phyloP scores from a whole-genome alignment of 2,113 vertebrate genomes.

The Arizona elegans region DNA sequence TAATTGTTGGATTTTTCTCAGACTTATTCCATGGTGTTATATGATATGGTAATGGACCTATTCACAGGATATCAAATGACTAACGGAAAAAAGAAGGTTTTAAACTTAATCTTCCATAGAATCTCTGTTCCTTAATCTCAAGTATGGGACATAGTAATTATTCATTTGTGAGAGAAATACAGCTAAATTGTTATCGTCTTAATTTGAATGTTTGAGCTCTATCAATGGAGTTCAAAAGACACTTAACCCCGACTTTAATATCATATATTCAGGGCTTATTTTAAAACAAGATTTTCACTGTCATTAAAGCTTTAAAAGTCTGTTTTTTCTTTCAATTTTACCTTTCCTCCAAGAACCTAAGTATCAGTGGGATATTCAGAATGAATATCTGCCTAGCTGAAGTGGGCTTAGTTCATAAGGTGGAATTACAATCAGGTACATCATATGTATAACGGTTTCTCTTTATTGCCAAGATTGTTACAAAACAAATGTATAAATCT shows the following conservation, averaged over 20 bases:
- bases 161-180: not conserved
- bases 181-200: not conserved
- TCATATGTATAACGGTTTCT: not conserved
- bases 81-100: not conserved
- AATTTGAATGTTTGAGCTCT: not conserved
- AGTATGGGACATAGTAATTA: not conserved
- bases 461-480: constrained; percentile 6
- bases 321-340: not conserved
- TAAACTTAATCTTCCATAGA: not conserved
- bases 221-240: not conserved
- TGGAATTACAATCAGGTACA: not conserved
- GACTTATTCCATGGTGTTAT: not conserved
- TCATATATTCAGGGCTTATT: not conserved
- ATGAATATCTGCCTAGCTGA: not conserved
- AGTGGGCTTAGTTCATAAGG: not conserved
- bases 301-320: not conserved
- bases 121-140: not conserved
- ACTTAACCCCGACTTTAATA: not conserved
- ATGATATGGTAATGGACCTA: not conserved
- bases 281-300: not conserved
- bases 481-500: constrained; percentile 38
- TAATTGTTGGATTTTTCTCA: not conserved
- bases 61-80: not conserved
- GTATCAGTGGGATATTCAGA: not conserved
- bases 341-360: not conserved